Base-by-base conservation (phyloP, 1,140 invertebrate genomes). In the Panulirus ornatus region DNA sequence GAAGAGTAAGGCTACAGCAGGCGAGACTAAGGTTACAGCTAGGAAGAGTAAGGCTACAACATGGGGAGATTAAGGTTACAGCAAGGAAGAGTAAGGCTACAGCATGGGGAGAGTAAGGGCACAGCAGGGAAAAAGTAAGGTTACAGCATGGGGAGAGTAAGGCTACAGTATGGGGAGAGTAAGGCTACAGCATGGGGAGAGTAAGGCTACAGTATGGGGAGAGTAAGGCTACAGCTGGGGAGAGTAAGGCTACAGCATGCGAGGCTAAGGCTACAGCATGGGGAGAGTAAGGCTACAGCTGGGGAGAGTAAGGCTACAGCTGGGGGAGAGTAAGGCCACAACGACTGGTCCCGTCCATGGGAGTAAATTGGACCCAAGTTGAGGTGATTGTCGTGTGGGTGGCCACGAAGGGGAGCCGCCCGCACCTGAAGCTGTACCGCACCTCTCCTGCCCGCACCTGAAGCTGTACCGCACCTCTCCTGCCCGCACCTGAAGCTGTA, bases 361-460 rank as follows among this genome's bases (percentile, higher is more conserved):
- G 58, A 66, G 58, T 27, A 66, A 66, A 66, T 66, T 66, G 58
- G 58, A 66, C 58, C 58, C 58, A 66, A 66, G n/a, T 66, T 66
- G 30, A 14, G 44, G 14, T 47, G 5, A 47, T 47, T 47, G 44
- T 27, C n/a, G 58, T 66, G 58, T 22, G 14, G 27, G 58, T 66
- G 58, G 27, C n/a, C n/a, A 6, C n/a, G 30, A 27, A 2, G 58
- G 19, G 1, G 5, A 27, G 30, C n/a, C 58, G 58, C 58, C 58
- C 58, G n/a, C 58, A 66, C 58, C 58, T 66, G 58, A 22, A n/a
- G 14, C 58, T 19, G 5, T 6, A 47, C 58, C n/a, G n/a, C 58
- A 22, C 51, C 19, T 2, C 51, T 2, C 51, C 51, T 22, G 51
- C 51, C 16, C 51, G 51, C 5, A 54, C 51, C 5, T 54, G 51